Conservation (phyloP, 1,140 invertebrate species). For the Leptopilina boulardi region DNA sequence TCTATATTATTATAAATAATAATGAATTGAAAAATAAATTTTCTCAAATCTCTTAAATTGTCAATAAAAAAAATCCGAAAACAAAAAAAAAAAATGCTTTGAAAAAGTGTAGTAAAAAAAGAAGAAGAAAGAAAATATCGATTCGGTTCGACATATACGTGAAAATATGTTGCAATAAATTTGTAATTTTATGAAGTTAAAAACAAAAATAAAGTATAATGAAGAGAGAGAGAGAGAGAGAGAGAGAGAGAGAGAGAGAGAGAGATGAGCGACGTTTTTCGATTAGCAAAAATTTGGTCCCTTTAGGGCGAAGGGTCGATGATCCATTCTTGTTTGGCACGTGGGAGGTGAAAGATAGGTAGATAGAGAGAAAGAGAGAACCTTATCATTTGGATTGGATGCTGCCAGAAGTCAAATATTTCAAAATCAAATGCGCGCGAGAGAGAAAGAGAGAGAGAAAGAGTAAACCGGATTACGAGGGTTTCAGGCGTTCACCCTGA, state of each 20-base stretch:
- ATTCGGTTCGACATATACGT: neutral
- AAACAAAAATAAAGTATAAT: conserved; percentile 9
- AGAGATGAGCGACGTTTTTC: conserved; percentile 31
- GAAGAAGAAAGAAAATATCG: neutral
- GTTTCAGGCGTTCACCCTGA: neutral
- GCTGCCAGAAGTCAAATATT: conserved; percentile 32
- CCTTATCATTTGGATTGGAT: conserved; percentile 14
- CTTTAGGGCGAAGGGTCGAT: conserved; percentile 27
- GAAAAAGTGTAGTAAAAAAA: neutral
- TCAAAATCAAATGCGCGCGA: neutral
- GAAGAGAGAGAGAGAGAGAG: neutral
- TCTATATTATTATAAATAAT: no score
- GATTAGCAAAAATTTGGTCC: conserved; percentile 28
- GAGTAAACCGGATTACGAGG: conserved; percentile 28
- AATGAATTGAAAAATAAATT: no score
- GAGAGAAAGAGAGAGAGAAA: no score
- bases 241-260: neutral
- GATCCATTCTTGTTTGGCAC: conserved; percentile 23
- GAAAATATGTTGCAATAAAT: conserved; percentile 12
- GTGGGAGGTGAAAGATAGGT: no score
- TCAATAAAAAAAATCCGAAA: neutral
- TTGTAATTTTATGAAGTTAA: conserved; percentile 5
- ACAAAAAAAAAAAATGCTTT: neutral
- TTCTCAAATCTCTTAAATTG: no score
- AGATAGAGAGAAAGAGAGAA: no score